Percentiles rank a stretch among this genome's conserved stretches.
These are phyloP conservation scores for Synanthedon vespiformis DNA, from an alignment of 2,888 invertebrate species.

Conservation along the genomic window DNA sequence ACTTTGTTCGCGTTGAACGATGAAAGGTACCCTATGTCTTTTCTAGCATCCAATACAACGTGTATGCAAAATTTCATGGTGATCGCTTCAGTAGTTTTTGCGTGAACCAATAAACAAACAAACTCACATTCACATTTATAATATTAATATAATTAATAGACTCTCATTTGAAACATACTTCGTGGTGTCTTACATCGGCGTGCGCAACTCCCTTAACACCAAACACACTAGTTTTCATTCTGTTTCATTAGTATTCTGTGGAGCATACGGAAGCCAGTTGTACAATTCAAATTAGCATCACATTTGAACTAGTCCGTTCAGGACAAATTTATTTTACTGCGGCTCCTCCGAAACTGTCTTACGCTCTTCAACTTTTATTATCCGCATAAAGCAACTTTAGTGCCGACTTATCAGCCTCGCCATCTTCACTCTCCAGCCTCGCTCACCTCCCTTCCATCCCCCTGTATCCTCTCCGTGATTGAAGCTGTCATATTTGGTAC, in stretches of 20 bases:
- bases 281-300: not conserved
- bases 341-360: not conserved
- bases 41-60: too few relatives aligned
- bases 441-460: not conserved
- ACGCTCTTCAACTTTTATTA: slow-evolving; percentile 9
- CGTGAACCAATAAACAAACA: too few relatives aligned
- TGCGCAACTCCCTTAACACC: too few relatives aligned
- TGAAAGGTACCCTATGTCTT: too few relatives aligned
- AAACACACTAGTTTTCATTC: not conserved
- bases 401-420: slow-evolving; percentile 8
- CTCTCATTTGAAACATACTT: too few relatives aligned
- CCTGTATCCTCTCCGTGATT: not conserved
- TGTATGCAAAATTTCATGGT: too few relatives aligned
- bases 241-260: not conserved
- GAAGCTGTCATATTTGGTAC: slow-evolving; percentile 1
- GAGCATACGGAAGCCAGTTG: not conserved
- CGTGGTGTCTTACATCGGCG: too few relatives aligned
- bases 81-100: too few relatives aligned
- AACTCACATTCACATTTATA: too few relatives aligned
- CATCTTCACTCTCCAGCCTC: slow-evolving; percentile 2
- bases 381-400: slow-evolving; percentile 9
- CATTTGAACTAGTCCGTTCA: not conserved
- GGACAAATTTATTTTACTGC: not conserved
- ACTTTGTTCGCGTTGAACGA: too few relatives aligned
- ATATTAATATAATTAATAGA: too few relatives aligned